These are phyloP conservation scores for Aphelinus certus DNA, from an alignment of 1,140 invertebrate genomes.

Conservation along the genomic window DNA sequence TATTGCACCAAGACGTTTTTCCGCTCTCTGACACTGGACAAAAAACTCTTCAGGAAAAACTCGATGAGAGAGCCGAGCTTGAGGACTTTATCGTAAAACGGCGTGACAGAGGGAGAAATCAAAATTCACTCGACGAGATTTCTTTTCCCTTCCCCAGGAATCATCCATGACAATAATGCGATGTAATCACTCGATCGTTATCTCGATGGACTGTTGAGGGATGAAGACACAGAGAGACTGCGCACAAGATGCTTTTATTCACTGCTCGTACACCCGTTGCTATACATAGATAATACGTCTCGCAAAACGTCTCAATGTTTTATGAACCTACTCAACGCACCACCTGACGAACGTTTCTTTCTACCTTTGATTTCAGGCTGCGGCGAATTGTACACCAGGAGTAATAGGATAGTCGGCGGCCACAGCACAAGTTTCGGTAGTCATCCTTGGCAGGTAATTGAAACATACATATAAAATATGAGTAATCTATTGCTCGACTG, in stretches of 20 bases:
- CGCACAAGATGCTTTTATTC: conserved; percentile 12
- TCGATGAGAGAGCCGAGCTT: too few species aligned
- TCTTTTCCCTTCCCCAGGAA: too few species aligned
- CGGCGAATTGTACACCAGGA: conserved; percentile 85
- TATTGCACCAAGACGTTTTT: conserved; percentile 18
- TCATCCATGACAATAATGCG: too few species aligned
- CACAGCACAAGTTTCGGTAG: conserved; percentile 88
- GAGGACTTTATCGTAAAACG: background rate
- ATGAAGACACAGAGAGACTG: background rate
- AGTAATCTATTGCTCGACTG: too few species aligned
- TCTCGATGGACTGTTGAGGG: background rate
- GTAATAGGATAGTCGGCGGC: conserved; percentile 92
- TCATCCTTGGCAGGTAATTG: conserved; percentile 87
- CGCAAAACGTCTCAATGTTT: conserved; percentile 6
- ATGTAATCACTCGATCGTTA: too few species aligned
- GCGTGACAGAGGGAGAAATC: background rate
- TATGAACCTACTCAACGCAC: background rate
- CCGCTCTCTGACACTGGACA: background rate
- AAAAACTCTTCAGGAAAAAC: background rate
- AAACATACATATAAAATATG: background rate
- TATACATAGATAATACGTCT: background rate
- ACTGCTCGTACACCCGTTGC: background rate
- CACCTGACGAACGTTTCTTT: conserved; percentile 15
- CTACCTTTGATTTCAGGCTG: conserved; percentile 73
- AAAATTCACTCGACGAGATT: background rate